Evolutionary conservation across 2,797 vertebrate species (phyloP).

Genomic region (Babyrousa celebensis): DNA sequence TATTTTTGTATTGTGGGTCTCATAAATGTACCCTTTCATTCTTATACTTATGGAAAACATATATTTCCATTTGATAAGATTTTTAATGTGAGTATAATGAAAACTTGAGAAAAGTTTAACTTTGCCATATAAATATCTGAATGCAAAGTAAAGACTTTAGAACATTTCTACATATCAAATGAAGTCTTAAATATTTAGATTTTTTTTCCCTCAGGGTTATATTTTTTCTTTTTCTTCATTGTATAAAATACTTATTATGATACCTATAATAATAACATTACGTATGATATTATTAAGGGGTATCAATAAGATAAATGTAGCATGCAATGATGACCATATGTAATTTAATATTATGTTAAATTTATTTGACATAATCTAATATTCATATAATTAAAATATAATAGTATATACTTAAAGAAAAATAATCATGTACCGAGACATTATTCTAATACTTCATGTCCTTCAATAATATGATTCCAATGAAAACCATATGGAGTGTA

Average conservation of each 20-base stretch:
- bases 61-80: neutral
- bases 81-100: neutral
- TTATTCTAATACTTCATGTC: neutral
- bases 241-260: neutral
- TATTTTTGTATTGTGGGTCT: neutral
- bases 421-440: neutral
- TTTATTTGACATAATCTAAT: neutral
- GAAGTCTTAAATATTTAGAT: neutral
- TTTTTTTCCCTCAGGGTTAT: neutral
- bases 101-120: neutral
- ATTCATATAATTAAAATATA: slow-evolving; percentile 14
- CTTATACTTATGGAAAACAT: neutral
- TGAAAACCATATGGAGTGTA: neutral
- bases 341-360: neutral
- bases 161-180: neutral
- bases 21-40: neutral
- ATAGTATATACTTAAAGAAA: neutral
- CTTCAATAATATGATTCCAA: neutral
- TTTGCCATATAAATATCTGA: neutral
- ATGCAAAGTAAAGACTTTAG: neutral
- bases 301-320: neutral
- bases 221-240: neutral
- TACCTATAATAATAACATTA: neutral
- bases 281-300: neutral
- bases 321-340: neutral